phyloP scores from a whole-genome alignment of 2,888 invertebrate species.

The Acrobasis suavella region DNA sequence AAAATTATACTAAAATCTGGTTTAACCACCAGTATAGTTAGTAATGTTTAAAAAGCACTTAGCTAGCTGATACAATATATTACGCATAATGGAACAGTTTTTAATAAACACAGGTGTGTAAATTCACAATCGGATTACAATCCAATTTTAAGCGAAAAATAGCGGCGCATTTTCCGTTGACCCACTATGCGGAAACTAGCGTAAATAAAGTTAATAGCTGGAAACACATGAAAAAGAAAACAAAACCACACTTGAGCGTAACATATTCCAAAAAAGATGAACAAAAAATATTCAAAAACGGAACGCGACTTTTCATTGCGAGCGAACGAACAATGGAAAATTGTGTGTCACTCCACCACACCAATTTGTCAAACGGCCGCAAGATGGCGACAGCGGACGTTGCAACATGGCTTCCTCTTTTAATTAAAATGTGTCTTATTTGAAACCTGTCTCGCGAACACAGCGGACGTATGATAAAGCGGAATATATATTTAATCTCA shows the following conservation, averaged over 20 bases:
- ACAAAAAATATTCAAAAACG: conserved; percentile 55
- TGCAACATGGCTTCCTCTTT: conserved; percentile 73
- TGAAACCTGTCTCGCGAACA: conserved; percentile 54
- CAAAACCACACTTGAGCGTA: conserved; percentile 54
- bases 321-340: conserved; percentile 80
- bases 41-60: not conserved
- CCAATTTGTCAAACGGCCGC: conserved; percentile 81
- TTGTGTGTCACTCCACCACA: conserved; percentile 81
- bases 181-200: conserved; percentile 43
- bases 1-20: too few relatives aligned
- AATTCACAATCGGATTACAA: conserved; percentile 11
- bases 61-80: not conserved
- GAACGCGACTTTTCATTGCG: conserved; percentile 79
- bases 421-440: conserved; percentile 79
- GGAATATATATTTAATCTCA: conserved; percentile 1
- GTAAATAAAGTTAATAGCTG: conserved; percentile 28
- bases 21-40: too few relatives aligned
- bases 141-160: conserved; percentile 4
- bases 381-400: conserved; percentile 75
- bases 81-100: conserved; percentile 47
- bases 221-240: conserved; percentile 42
- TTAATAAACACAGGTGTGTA: conserved; percentile 34
- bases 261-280: conserved; percentile 64
- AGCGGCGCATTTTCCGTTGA: conserved; percentile 33
- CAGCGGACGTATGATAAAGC: conserved; percentile 48